phyloP scores from a whole-genome alignment of 2,113 vertebrate species.

The Crypturellus undulatus region DNA sequence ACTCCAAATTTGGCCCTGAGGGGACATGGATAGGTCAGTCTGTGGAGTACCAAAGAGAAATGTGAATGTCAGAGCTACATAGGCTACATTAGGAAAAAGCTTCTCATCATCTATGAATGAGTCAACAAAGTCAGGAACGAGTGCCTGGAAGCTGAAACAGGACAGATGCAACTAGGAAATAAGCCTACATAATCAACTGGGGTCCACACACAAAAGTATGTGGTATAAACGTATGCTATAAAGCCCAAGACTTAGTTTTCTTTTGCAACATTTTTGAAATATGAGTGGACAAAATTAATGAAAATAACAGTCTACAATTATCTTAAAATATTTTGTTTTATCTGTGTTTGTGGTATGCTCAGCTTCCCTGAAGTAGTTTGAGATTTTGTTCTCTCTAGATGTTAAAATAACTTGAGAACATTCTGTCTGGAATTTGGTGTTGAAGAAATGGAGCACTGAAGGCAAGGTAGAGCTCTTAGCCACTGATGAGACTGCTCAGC shows the following conservation, averaged over 20 bases:
- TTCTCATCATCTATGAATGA: background rate
- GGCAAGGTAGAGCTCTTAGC: background rate
- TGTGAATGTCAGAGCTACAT: background rate
- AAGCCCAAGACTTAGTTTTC: background rate
- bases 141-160: background rate
- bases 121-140: too few relatives aligned
- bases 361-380: background rate
- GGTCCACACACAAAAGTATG: too few relatives aligned
- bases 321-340: background rate
- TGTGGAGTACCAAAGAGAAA: background rate
- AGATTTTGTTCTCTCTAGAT: background rate
- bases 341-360: background rate
- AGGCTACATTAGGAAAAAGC: background rate
- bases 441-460: background rate
- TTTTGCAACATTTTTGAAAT: background rate
- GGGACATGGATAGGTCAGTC: background rate
- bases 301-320: background rate
- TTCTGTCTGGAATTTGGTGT: background rate
- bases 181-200: background rate
- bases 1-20: background rate
- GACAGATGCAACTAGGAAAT: background rate
- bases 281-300: background rate
- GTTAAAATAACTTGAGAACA: background rate
- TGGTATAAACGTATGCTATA: background rate
- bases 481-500: background rate